Conservation (phyloP, 2,797 vertebrate species). For the Picus viridis region DNA sequence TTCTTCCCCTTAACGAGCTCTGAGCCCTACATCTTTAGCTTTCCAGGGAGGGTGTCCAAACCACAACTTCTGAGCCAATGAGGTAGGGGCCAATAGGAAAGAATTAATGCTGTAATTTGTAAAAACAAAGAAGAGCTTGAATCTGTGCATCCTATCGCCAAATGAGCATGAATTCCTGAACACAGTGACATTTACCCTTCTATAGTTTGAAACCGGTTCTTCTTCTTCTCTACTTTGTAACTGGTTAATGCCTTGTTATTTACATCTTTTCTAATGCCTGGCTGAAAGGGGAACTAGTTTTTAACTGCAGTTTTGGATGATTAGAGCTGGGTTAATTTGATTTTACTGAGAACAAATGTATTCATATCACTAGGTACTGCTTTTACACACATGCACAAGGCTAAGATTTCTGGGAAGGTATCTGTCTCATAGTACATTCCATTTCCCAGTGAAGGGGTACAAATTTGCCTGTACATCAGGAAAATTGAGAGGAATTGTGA, state of each 20-base stretch:
- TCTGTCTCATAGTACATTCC: not conserved
- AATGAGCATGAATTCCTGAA: not conserved
- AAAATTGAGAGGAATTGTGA: not conserved
- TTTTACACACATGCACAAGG: not conserved
- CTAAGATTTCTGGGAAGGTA: not conserved
- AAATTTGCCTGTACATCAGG: not conserved
- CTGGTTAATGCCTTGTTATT: not conserved
- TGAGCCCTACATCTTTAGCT: conserved; percentile 2
- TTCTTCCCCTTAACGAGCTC: not conserved
- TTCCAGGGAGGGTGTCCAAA: conserved; percentile 21
- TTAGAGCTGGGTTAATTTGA: not conserved
- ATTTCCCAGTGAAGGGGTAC: not conserved
- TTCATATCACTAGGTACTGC: not conserved
- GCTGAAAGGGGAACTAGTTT: not conserved
- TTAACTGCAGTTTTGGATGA: not conserved
- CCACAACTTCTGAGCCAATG: conserved; percentile 11
- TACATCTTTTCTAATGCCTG: not conserved
- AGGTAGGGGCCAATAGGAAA: not conserved
- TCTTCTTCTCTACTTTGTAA: not conserved
- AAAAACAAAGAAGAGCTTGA: not conserved
- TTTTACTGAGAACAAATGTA: not conserved
- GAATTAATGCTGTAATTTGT: not conserved
- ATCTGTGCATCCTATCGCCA: not conserved
- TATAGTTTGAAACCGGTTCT: too few relatives aligned
- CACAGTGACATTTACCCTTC: not conserved